phyloP scores from a whole-genome alignment of 2,888 invertebrate species.

The Tillus elongatus region DNA sequence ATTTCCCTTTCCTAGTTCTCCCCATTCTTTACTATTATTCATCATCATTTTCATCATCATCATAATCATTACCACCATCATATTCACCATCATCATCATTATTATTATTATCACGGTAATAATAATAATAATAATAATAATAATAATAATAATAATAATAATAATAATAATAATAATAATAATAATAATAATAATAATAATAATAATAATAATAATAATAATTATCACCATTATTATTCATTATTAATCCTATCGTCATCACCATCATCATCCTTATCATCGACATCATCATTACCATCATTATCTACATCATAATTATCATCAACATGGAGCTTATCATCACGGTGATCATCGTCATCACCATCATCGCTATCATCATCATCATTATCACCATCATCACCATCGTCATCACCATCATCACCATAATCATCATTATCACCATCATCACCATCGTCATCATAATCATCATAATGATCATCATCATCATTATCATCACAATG shows the following conservation, averaged over 20 bases:
- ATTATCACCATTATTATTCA: no score
- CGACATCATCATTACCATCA: neutral
- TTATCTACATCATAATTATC: neutral
- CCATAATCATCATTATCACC: no score
- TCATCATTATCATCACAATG: neutral
- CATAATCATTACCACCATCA: neutral
- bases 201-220: neutral
- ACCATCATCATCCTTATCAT: conserved; percentile 1
- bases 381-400: conserved; percentile 1
- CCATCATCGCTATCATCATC: neutral
- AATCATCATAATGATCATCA: neutral
- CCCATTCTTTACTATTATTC: no score
- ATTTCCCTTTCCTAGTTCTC: no score
- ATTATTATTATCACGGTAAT: neutral
- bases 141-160: neutral
- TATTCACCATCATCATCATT: conserved; percentile 1
- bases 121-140: neutral
- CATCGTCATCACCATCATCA: no score
- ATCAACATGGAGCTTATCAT: neutral
- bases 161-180: neutral
- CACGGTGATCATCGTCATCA: neutral
- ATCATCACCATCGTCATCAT: conserved; percentile 1
- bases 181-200: neutral
- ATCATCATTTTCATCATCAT: conserved; percentile 1
- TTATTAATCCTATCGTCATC: neutral